A percentile compares a stretch with the other conserved stretches of the same genome.
Evolutionary conservation across 2,113 vertebrate species (phyloP).

Genomic region (Typhlomys cinereus): DNA sequence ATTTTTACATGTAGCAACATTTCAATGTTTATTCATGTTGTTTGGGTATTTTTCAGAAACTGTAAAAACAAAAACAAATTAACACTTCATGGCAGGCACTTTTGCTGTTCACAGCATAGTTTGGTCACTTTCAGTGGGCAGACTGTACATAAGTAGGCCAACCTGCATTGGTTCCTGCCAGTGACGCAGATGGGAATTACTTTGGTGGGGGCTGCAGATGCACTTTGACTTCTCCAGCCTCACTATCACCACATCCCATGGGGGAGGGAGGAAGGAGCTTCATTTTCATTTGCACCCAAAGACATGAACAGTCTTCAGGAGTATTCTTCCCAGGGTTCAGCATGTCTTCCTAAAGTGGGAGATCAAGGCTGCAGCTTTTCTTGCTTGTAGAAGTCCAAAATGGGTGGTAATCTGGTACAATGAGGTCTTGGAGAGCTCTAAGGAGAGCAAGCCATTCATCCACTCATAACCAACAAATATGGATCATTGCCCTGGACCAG

Average conservation of each 20-base stretch:
- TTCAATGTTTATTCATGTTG: not conserved
- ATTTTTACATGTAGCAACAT: not conserved
- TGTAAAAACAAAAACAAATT: not conserved
- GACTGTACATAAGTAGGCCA: not conserved
- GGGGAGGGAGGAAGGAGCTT: not conserved
- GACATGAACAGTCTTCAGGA: not conserved
- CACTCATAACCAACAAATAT: not conserved
- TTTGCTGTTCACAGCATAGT: not conserved
- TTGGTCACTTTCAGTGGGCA: not conserved
- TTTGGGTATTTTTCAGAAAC: not conserved
- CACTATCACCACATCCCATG: accelerated
- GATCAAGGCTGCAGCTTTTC: not conserved
- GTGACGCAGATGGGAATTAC: no score
- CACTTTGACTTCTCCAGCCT: not conserved
- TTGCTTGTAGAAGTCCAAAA: not conserved
- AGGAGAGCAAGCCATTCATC: not conserved
- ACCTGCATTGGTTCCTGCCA: no score
- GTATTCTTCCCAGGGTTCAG: not conserved
- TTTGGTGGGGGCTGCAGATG: not conserved
- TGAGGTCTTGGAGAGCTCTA: not conserved
- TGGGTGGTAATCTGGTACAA: not conserved
- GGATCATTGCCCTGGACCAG: not conserved
- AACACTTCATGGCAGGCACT: not conserved
- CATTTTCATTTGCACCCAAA: not conserved
- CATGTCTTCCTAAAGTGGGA: not conserved